phyloP scores from a whole-genome alignment of 2,888 invertebrate species.

The Epinotia brunnichana region DNA sequence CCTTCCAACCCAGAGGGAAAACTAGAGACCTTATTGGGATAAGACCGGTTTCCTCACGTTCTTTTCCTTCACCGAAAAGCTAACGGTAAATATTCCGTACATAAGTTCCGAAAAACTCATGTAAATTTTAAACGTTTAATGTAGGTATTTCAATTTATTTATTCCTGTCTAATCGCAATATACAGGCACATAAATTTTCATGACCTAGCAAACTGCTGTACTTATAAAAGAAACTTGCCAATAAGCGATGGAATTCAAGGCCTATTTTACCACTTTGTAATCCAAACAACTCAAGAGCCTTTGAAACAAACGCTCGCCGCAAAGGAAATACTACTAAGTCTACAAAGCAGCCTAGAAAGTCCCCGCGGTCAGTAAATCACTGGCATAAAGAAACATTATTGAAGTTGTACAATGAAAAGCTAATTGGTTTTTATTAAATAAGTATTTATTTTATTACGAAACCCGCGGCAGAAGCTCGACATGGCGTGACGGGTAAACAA shows the following conservation, averaged over 20 bases:
- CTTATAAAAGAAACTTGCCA: neutral
- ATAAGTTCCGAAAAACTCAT: too few species aligned
- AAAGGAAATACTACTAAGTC: slow-evolving; percentile 8
- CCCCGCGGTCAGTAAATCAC: slow-evolving; percentile 19
- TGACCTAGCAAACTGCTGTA: neutral
- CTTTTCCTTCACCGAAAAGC: too few species aligned
- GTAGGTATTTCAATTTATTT: neutral
- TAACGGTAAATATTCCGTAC: too few species aligned
- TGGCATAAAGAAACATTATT: slow-evolving; percentile 16
- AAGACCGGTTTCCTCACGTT: too few species aligned
- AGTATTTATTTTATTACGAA: slow-evolving; percentile 8
- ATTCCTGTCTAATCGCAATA: neutral
- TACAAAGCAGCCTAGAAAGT: slow-evolving; percentile 5
- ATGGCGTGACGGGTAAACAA: slow-evolving; percentile 23
- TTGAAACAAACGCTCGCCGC: slow-evolving; percentile 10
- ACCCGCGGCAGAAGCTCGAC: slow-evolving; percentile 3
- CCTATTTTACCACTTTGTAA: slow-evolving; percentile 23
- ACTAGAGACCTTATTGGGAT: too few species aligned
- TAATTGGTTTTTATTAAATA: slow-evolving; percentile 18
- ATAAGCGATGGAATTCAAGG: neutral
- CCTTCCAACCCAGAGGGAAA: too few species aligned
- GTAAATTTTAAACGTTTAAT: too few species aligned
- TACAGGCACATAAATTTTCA: neutral
- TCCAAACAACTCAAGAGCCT: slow-evolving; percentile 10
- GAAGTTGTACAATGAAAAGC: slow-evolving; percentile 4